phyloP scores from a whole-genome alignment of 1,140 invertebrate species.

The Pogonomyrmex californicus region DNA sequence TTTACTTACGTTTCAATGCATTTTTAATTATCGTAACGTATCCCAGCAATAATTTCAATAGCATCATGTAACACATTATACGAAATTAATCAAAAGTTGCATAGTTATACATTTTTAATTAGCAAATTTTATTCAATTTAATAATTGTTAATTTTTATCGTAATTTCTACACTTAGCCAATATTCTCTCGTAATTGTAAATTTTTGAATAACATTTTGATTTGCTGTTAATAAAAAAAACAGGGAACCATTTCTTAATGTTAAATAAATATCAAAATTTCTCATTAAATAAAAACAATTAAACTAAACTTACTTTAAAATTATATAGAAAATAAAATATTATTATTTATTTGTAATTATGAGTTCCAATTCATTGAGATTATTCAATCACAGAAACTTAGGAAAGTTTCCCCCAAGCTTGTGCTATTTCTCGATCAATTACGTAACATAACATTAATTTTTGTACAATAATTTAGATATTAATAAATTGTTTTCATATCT shows the following conservation, averaged over 20 bases:
- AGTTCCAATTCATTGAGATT: not conserved
- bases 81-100: not conserved
- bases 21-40: conserved; percentile 6
- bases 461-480: conserved; percentile 10
- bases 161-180: not conserved
- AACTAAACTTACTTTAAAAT: not conserved
- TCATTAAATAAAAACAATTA: not conserved
- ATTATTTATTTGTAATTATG: not conserved
- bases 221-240: not conserved
- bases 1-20: not conserved
- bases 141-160: not conserved
- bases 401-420: not conserved
- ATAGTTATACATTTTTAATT: conserved; percentile 26
- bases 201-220: not conserved
- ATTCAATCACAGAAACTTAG: not conserved
- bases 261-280: not conserved
- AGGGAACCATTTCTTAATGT: not conserved
- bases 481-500: not conserved
- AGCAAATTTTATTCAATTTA: conserved; percentile 14
- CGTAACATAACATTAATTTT: not conserved
- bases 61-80: conserved; percentile 5
- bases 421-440: not conserved
- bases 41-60: conserved; percentile 8
- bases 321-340: not conserved
- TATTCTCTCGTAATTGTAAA: not conserved